Conservation (phyloP, 92 coral and sea anemone genomes). For the Porites cylindrica region DNA sequence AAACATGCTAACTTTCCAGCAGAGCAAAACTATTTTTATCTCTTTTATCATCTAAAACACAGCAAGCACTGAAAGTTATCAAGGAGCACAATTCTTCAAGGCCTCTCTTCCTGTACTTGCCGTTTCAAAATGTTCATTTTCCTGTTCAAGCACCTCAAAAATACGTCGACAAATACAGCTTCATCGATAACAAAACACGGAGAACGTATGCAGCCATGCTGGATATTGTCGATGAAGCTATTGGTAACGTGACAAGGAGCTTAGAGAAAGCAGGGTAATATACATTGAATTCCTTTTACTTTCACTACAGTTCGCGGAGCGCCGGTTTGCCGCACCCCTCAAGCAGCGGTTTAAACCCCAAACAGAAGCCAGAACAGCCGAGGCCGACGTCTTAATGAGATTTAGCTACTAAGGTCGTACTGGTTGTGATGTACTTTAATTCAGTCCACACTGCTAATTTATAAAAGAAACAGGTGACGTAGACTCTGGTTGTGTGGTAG, state of each 20-base stretch:
- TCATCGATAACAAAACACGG: slow-evolving; percentile 56
- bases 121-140: slow-evolving; percentile 83
- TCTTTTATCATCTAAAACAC: neutral
- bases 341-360: no score
- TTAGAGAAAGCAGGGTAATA: slow-evolving; percentile 68
- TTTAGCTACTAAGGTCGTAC: no score
- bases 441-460: no score
- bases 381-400: no score
- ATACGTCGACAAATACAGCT: slow-evolving; percentile 71
- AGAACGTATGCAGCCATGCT: slow-evolving; percentile 77
- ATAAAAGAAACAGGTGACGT: no score
- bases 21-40: neutral
- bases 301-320: neutral
- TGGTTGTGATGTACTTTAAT: no score
- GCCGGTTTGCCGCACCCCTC: no score
- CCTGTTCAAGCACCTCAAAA: slow-evolving; percentile 76
- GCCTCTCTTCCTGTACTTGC: slow-evolving; percentile 79
- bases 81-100: slow-evolving; percentile 60
- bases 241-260: slow-evolving; percentile 72
- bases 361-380: no score
- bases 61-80: slow-evolving; percentile 70
- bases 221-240: slow-evolving; percentile 76
- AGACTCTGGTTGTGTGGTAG: no score
- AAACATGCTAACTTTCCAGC: no score
- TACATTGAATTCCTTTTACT: no score